Evolutionary conservation across 2,797 vertebrate genomes (phyloP).

Genomic region (Oreonectes daqikongensis): DNA sequence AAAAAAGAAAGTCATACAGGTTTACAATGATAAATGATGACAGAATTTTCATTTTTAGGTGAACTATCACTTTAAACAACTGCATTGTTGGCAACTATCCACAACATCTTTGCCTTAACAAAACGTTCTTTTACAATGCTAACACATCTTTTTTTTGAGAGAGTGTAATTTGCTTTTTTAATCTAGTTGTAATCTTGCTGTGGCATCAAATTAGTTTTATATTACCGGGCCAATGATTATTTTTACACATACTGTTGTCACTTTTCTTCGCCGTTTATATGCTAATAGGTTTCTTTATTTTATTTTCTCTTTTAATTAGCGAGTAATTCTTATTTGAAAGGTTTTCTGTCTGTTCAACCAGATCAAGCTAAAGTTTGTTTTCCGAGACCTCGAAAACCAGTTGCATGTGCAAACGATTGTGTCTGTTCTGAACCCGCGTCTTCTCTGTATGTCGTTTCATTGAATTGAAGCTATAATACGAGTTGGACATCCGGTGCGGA

Average conservation of each 20-base stretch:
- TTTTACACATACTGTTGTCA: slow-evolving; percentile 43
- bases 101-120: not conserved
- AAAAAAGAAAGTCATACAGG: too few relatives aligned
- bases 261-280: not conserved
- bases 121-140: too few relatives aligned
- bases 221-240: slow-evolving; percentile 20
- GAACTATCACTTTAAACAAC: too few relatives aligned
- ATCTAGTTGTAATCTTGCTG: slow-evolving; percentile 35
- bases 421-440: slow-evolving; percentile 5
- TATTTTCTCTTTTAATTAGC: slow-evolving; percentile 1
- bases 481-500: slow-evolving; percentile 50
- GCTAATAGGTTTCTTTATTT: not conserved
- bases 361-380: not conserved
- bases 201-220: slow-evolving; percentile 43
- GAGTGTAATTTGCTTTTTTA: not conserved
- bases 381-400: not conserved
- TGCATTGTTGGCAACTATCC: not conserved
- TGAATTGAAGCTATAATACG: slow-evolving; percentile 38
- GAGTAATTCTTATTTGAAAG: not conserved
- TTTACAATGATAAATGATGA: too few relatives aligned
- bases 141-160: not conserved
- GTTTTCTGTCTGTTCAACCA: too few relatives aligned
- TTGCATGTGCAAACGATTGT: slow-evolving; percentile 36
- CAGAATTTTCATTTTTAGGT: too few relatives aligned
- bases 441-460: slow-evolving; percentile 39